Base-by-base conservation (phyloP, 1,140 invertebrate genomes). In the Ostrea denselamellosa region DNA sequence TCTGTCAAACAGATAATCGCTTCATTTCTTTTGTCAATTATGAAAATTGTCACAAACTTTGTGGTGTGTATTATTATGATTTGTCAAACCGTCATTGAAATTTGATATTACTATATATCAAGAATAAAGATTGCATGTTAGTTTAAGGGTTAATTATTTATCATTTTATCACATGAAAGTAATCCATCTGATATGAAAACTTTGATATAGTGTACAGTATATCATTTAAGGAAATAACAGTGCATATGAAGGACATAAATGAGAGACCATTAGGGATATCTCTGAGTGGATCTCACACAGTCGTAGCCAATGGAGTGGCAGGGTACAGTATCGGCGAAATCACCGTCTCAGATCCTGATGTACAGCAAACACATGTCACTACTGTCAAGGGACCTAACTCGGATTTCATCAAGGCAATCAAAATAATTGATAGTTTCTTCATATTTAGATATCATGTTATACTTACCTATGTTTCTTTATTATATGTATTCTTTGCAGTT, bases 201-300 rank as follows among this genome's bases (percentile, higher is more conserved):
- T 34, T 71, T 52, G 22, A 8, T n/a, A 17, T 44, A 14, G 58
- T 19, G 54, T 22, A 19, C 17, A 28, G 53, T 0, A 8, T 52
- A 25, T 83, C n/a, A 17, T 87, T 90, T 44, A 56, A 92, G 91
- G 68, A 56, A 12, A 12, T 93, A 51, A 88, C 77, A 17, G 53
- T 93, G 71, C 7, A 44, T 28, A 85, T 93, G 54, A 22, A 71
- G 2, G 89, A 93, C 84, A 88, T 92, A 28, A 93, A 93, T 86
- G 92, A 93, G 85, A n/a, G 87, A 34, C 92, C 92, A 7, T 89
- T 81, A 34, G 65, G 71, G 8, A 90, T 93, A n/a, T 81, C n/a
- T 9, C 77, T 93, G 25, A 88, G 86, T 68, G 91, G 90, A 10
- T 86, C 90, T 19, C 65, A 88, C 10, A 89, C 90, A 1, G 81